Conservation (phyloP, 2,113 vertebrate species). For the Pelobates fuscus region DNA sequence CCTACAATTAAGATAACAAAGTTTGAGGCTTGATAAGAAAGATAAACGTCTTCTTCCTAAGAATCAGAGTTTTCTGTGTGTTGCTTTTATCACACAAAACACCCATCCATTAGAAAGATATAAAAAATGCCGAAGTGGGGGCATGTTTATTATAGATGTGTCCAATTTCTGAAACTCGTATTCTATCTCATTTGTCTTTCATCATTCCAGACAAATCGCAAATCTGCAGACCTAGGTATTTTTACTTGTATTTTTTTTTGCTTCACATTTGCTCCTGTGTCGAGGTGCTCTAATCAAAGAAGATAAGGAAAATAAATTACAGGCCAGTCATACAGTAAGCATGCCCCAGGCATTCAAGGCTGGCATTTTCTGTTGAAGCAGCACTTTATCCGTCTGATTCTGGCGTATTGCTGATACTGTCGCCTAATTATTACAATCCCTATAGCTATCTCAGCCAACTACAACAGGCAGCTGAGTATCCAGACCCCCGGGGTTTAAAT, state of each 20-base stretch:
- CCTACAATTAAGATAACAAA: too few relatives aligned
- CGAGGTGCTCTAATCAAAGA: slow-evolving; percentile 32
- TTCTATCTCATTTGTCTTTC: slow-evolving; percentile 30
- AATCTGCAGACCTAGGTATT: slow-evolving; percentile 23
- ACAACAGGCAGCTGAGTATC: slow-evolving; percentile 7
- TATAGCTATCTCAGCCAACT: slow-evolving; percentile 11
- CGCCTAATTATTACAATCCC: slow-evolving; percentile 37
- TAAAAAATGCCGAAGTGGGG: slow-evolving; percentile 17
- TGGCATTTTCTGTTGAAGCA: slow-evolving; percentile 22
- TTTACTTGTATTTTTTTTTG: neutral
- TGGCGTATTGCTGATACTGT: slow-evolving; percentile 19
- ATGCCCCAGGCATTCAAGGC: slow-evolving; percentile 17
- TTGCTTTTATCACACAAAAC: neutral
- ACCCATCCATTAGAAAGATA: slow-evolving; percentile 14
- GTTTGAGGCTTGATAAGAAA: too few relatives aligned
- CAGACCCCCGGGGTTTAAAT: slow-evolving; percentile 4
- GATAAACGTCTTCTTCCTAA: too few relatives aligned
- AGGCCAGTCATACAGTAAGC: neutral
- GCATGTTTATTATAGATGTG: neutral
- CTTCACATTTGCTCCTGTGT: slow-evolving; percentile 14
- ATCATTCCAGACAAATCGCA: slow-evolving; percentile 18
- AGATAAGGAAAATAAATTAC: slow-evolving; percentile 14
- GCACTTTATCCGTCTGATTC: slow-evolving; percentile 7
- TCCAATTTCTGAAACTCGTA: slow-evolving; percentile 17
- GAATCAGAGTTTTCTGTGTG: too few relatives aligned